A percentile compares a stretch with the other conserved stretches of the same genome.
Conservation (phyloP, 2,113 vertebrate species). For the Felis catus region DNA sequence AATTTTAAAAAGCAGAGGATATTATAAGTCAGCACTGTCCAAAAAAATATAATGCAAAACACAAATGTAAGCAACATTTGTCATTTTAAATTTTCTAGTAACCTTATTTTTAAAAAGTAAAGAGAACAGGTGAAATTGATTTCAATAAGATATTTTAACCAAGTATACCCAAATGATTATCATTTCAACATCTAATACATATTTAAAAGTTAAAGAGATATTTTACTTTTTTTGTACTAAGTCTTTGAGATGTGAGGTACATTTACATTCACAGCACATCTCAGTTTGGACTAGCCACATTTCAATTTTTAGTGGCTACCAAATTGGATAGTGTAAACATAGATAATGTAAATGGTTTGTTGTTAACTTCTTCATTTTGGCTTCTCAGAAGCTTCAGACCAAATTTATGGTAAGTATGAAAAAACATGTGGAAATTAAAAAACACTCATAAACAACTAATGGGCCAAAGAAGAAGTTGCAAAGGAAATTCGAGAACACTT, state of each 20-base stretch:
- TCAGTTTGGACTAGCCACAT: background rate
- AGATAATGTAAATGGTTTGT: background rate
- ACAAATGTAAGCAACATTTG: background rate
- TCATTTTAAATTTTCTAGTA: background rate
- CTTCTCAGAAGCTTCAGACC: background rate
- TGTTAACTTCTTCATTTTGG: background rate
- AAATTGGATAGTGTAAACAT: background rate
- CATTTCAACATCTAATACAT: background rate
- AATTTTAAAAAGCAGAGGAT: background rate
- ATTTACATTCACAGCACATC: background rate
- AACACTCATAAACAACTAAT: background rate
- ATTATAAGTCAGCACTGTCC: background rate
- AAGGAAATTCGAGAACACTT: background rate
- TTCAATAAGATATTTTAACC: background rate
- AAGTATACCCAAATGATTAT: background rate
- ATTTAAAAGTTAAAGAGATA: background rate
- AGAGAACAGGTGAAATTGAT: background rate
- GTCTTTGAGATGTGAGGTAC: background rate
- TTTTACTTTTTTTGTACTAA: background rate
- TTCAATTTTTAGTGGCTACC: background rate
- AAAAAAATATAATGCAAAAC: background rate
- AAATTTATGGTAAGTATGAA: background rate
- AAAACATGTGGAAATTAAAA: background rate
- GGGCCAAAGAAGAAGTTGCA: too few species aligned
- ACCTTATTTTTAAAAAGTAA: background rate